A percentile compares a stretch with the other conserved stretches of the same genome.
These are phyloP conservation scores for Ophion ellenae DNA, from an alignment of 2,888 invertebrate species.

Conservation along the genomic window DNA sequence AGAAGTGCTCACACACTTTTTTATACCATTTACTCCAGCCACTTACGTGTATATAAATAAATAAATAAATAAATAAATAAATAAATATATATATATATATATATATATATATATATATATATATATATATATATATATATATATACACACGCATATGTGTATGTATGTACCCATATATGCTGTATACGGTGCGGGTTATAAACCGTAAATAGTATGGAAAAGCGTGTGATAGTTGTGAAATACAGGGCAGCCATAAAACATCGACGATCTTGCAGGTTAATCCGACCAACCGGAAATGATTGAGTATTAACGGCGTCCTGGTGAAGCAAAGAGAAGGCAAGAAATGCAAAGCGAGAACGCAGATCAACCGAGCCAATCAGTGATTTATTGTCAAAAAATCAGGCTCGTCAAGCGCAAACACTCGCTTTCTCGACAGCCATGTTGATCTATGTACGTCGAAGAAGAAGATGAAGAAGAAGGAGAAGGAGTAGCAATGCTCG, in stretches of 20 bases:
- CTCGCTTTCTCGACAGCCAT: slow-evolving; percentile 44
- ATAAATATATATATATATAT: too few relatives aligned
- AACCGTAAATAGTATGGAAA: slow-evolving; percentile 52
- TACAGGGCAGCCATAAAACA: slow-evolving; percentile 47
- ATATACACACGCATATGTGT: too few relatives aligned
- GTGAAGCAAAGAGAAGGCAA: slow-evolving; percentile 34
- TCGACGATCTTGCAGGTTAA: slow-evolving; percentile 52
- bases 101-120: too few relatives aligned
- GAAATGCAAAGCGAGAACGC: slow-evolving; percentile 29
- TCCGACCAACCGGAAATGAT: slow-evolving; percentile 64
- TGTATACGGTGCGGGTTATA: slow-evolving; percentile 12
- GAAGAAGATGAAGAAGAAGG: slow-evolving; percentile 22
- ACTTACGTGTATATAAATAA: not conserved
- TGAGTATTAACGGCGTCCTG: slow-evolving; percentile 46
- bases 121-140: too few relatives aligned
- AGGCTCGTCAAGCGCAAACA: slow-evolving; percentile 45
- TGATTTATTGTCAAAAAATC: slow-evolving; percentile 62
- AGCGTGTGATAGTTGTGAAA: slow-evolving; percentile 43
- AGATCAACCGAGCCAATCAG: slow-evolving; percentile 57
- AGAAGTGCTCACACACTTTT: slow-evolving; percentile 25
- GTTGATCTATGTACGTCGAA: slow-evolving; percentile 10
- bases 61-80: too few relatives aligned
- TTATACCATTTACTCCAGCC: not conserved
- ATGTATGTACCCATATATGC: not conserved
- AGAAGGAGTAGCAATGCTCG: slow-evolving; percentile 52